Conservation (phyloP, 2,797 vertebrate genomes). For the Phoebastria nigripes region DNA sequence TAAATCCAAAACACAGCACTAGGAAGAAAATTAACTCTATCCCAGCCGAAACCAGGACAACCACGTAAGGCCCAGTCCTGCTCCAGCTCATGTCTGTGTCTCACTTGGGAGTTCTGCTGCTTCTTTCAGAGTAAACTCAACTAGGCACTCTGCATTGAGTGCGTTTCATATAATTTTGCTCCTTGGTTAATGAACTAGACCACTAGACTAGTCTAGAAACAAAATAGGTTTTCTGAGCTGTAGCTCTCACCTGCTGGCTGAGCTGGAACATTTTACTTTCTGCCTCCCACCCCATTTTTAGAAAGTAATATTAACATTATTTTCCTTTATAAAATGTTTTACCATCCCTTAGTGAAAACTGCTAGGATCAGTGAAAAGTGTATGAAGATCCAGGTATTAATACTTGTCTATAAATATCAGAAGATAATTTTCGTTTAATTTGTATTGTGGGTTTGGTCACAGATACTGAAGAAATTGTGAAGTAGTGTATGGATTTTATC, state of each 20-base stretch:
- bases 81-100: background rate
- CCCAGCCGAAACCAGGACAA: no score
- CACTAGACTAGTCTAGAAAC: background rate
- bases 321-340: background rate
- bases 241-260: background rate
- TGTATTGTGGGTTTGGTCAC: background rate
- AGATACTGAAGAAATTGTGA: background rate
- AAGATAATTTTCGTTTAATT: background rate
- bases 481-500: background rate
- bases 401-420: background rate
- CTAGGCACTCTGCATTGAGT: background rate
- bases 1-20: no score
- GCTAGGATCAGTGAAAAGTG: background rate
- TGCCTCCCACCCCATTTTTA: background rate
- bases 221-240: background rate
- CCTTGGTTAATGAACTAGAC: background rate
- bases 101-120: background rate
- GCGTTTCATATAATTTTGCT: background rate
- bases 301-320: background rate
- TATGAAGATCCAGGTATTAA: background rate
- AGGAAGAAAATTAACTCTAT: no score
- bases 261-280: background rate
- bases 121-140: background rate
- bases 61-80: rapidly evolving
- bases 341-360: background rate